These are phyloP conservation scores for Coregonus suidteri DNA, from an alignment of 2,797 vertebrate species.

Conservation along the genomic window DNA sequence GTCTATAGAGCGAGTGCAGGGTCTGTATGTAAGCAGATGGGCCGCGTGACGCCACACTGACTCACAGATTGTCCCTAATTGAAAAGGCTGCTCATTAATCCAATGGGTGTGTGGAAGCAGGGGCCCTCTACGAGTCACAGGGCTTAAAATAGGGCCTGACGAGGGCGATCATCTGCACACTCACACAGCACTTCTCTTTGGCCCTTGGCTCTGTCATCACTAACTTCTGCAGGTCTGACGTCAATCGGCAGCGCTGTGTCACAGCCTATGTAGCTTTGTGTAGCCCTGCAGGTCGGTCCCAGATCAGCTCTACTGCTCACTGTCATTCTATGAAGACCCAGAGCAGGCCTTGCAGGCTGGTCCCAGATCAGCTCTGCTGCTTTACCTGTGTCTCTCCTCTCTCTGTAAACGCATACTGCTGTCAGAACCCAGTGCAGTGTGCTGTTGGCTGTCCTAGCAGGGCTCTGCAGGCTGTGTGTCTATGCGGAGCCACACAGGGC, in stretches of 20 bases:
- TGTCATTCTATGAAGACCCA: slow-evolving; percentile 36
- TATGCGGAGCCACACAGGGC: slow-evolving; percentile 24
- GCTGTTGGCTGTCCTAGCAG: neutral
- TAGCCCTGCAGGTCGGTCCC: slow-evolving; percentile 11
- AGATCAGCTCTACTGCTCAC: slow-evolving; percentile 23
- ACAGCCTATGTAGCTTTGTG: slow-evolving; percentile 49
- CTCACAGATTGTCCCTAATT: slow-evolving; percentile 76
- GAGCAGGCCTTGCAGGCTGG: slow-evolving; percentile 7
- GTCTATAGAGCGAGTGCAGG: slow-evolving; percentile 1
- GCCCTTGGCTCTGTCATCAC: slow-evolving; percentile 53
- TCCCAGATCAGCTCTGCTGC: slow-evolving; percentile 20
- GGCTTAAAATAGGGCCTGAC: slow-evolving; percentile 64
- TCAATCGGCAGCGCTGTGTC: slow-evolving; percentile 62
- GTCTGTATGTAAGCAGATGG: slow-evolving; percentile 70
- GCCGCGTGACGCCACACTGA: slow-evolving; percentile 69
- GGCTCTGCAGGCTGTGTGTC: slow-evolving; percentile 16
- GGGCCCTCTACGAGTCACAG: slow-evolving; percentile 56
- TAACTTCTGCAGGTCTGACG: slow-evolving; percentile 62
- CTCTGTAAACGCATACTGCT: neutral
- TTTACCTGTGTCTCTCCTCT: neutral
- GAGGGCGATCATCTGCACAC: slow-evolving; percentile 34
- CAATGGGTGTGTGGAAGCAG: slow-evolving; percentile 14
- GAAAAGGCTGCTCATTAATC: slow-evolving; percentile 72
- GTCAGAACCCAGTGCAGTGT: neutral
- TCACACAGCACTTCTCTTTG: slow-evolving; percentile 36